Conservation (phyloP, 2,113 vertebrate genomes). For the Bubo scandiacus region DNA sequence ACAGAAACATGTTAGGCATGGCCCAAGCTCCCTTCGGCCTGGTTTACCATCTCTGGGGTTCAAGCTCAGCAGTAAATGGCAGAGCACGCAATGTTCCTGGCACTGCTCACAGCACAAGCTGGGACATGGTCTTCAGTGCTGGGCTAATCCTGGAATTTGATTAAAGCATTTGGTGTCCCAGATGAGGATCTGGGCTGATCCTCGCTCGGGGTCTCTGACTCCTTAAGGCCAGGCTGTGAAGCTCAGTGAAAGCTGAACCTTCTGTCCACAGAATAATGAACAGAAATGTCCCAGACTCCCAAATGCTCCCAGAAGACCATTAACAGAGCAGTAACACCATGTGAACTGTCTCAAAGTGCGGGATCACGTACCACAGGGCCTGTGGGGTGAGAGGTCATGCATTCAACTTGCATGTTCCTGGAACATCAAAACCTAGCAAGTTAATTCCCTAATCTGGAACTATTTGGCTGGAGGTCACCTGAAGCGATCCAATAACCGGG, state of each 20-base stretch:
- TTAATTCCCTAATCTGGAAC: slow-evolving; percentile 23
- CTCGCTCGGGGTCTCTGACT: neutral
- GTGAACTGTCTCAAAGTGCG: neutral
- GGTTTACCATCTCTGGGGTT: neutral
- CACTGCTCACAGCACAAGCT: neutral
- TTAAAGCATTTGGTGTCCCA: neutral
- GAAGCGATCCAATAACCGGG: neutral
- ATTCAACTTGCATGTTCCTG: neutral
- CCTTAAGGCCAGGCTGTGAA: neutral
- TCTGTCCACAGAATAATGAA: neutral
- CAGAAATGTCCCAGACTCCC: neutral
- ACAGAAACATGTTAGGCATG: neutral
- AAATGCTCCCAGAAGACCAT: neutral
- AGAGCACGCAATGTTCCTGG: neutral
- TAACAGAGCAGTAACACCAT: neutral
- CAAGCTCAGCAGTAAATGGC: neutral
- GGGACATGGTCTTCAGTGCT: neutral
- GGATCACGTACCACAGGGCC: neutral
- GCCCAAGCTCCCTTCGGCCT: neutral
- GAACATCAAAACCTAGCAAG: neutral
- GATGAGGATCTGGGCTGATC: neutral
- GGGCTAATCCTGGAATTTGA: neutral
- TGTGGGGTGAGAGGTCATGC: neutral
- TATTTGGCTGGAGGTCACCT: slow-evolving; percentile 28
- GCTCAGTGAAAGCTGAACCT: neutral